phyloP scores from a whole-genome alignment of 2,113 vertebrate species.

The Numenius arquata region DNA sequence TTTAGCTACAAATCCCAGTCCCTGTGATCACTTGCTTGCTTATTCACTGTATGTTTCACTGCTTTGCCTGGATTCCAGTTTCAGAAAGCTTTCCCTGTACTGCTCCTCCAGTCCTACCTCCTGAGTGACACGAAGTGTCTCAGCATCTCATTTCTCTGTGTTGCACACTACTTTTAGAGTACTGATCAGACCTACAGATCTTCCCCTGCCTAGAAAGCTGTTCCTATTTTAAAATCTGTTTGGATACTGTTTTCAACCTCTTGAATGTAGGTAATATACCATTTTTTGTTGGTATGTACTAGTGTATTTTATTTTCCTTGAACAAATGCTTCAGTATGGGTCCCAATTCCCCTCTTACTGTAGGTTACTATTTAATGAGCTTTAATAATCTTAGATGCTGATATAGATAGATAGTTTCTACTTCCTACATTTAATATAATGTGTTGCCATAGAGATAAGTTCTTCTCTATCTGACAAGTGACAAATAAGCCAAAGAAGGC shows the following conservation, averaged over 20 bases:
- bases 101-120: not conserved
- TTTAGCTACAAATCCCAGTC: not conserved
- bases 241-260: not conserved
- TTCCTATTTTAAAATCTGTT: not conserved
- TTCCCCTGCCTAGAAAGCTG: not conserved
- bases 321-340: not conserved
- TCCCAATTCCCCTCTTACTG: not conserved
- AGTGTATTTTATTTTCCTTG: not conserved
- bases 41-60: not conserved
- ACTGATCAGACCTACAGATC: not conserved
- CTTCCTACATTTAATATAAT: conserved; percentile 34
- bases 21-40: not conserved
- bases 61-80: not conserved
- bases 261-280: not conserved
- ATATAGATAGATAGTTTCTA: not conserved
- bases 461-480: conserved; percentile 44
- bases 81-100: not conserved
- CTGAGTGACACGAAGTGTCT: not conserved
- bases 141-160: not conserved
- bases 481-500: conserved; percentile 37
- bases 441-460: conserved; percentile 57
- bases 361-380: conserved; percentile 6
- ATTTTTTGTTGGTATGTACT: not conserved
- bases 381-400: conserved; percentile 31
- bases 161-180: not conserved